These are phyloP conservation scores for Lepetodrilus schrolli DNA, from an alignment of 2,888 invertebrate genomes.

Conservation along the genomic window DNA sequence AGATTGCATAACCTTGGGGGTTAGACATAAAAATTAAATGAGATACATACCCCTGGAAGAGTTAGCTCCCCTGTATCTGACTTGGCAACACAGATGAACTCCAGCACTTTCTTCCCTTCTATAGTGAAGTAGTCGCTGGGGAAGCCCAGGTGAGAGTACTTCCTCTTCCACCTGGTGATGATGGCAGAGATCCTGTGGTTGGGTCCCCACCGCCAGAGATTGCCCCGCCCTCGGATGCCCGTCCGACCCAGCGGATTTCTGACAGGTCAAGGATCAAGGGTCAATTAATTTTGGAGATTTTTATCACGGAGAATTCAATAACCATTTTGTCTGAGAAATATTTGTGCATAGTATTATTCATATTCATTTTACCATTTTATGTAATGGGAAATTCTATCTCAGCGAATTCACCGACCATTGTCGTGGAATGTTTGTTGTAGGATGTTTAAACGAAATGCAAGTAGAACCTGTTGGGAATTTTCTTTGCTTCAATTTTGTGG, in stretches of 20 bases:
- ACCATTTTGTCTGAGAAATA: too few relatives aligned
- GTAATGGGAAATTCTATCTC: too few relatives aligned
- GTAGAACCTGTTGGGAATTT: too few relatives aligned
- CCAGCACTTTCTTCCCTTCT: slow-evolving; percentile 65
- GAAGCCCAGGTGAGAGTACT: slow-evolving; percentile 51
- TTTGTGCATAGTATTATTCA: too few relatives aligned
- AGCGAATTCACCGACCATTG: too few relatives aligned
- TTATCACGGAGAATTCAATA: not conserved
- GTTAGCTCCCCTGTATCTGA: slow-evolving; percentile 50
- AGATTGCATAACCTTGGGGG: not conserved
- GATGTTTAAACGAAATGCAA: too few relatives aligned
- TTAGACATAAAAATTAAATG: not conserved
- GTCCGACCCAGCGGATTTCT: slow-evolving; percentile 75
- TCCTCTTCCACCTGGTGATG: slow-evolving; percentile 71
- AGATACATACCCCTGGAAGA: slow-evolving; percentile 63
- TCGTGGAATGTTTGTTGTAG: too few relatives aligned
- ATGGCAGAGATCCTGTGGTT: slow-evolving; percentile 73
- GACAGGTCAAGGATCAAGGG: not conserved
- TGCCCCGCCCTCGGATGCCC: slow-evolving; percentile 73
- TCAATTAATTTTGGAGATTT: not conserved
- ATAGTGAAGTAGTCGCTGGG: slow-evolving; percentile 53
- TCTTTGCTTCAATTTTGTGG: too few relatives aligned
- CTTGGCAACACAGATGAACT: slow-evolving; percentile 62
- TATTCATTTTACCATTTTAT: too few relatives aligned
- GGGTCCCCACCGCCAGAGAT: slow-evolving; percentile 75